phyloP scores from a whole-genome alignment of 2,113 vertebrate species.

The Scomber colias region DNA sequence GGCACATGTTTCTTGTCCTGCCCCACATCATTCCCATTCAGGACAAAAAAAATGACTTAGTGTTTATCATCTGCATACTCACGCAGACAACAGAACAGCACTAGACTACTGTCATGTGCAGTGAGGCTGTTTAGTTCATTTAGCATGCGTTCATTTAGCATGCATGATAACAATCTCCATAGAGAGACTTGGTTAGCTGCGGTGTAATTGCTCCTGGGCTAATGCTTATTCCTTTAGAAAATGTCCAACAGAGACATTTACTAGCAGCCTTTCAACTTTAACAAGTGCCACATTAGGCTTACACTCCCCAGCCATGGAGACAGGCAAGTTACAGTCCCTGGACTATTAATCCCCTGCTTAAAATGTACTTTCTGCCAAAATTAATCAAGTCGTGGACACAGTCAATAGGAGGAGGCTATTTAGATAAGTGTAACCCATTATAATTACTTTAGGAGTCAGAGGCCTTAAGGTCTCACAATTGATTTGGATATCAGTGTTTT shows the following conservation, averaged over 20 bases:
- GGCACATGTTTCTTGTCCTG: slow-evolving; percentile 1
- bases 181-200: slow-evolving; percentile 35
- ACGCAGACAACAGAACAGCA: slow-evolving; percentile 12
- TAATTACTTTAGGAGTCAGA: slow-evolving; percentile 69
- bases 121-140: slow-evolving; percentile 38
- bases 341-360: slow-evolving; percentile 67
- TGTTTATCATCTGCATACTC: not conserved
- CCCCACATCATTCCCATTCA: not conserved
- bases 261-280: slow-evolving; percentile 67
- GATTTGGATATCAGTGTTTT: slow-evolving; percentile 53
- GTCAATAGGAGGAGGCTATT: slow-evolving; percentile 73
- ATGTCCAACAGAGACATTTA: slow-evolving; percentile 62
- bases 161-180: slow-evolving; percentile 48
- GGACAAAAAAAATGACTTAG: not conserved
- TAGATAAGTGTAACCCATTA: slow-evolving; percentile 74
- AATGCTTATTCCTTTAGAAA: slow-evolving; percentile 62
- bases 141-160: slow-evolving; percentile 18
- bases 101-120: slow-evolving; percentile 21
- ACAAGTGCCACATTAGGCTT: slow-evolving; percentile 72
- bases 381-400: slow-evolving; percentile 63
- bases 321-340: slow-evolving; percentile 45
- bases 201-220: slow-evolving; percentile 62
- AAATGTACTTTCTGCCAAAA: slow-evolving; percentile 61
- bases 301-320: slow-evolving; percentile 45
- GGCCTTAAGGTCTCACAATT: slow-evolving; percentile 49